Conservation (phyloP, 1,140 invertebrate genomes). For the Drosophila albomicans region DNA sequence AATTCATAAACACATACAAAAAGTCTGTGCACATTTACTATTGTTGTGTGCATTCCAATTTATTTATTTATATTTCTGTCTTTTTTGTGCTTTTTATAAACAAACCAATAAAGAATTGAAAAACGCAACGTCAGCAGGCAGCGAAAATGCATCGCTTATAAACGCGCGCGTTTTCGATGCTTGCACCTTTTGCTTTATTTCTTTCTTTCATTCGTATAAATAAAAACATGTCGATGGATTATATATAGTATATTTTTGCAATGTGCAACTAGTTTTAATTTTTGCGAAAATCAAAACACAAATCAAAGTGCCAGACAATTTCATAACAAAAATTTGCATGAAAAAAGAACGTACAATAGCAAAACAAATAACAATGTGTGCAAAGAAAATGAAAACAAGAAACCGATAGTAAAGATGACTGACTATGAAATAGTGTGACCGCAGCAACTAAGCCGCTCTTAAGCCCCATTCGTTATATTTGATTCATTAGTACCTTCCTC, state of each 20-base stretch:
- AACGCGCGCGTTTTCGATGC: slow-evolving; percentile 22
- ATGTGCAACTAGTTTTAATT: slow-evolving; percentile 73
- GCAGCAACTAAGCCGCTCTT: too few species aligned
- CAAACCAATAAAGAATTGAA: slow-evolving; percentile 65
- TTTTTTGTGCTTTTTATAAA: slow-evolving; percentile 56
- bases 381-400: slow-evolving; percentile 69
- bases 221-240: slow-evolving; percentile 21
- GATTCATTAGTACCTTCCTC: too few species aligned
- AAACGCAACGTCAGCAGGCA: slow-evolving; percentile 58
- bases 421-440: too few species aligned
- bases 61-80: slow-evolving; percentile 19
- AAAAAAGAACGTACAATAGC: slow-evolving; percentile 42
- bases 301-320: slow-evolving; percentile 77
- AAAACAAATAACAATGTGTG: slow-evolving; percentile 36
- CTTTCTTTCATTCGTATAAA: slow-evolving; percentile 41
- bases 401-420: too few species aligned
- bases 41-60: slow-evolving; percentile 28
- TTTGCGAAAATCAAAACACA: slow-evolving; percentile 66
- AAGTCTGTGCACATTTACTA: slow-evolving; percentile 2
- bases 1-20: slow-evolving; percentile 28
- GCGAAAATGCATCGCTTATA: slow-evolving; percentile 16
- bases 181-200: slow-evolving; percentile 20
- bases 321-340: slow-evolving; percentile 80
- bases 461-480: too few species aligned
- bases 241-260: slow-evolving; percentile 45